phyloP scores from a whole-genome alignment of 2,113 vertebrate species.

The Platycercus adscitus region DNA sequence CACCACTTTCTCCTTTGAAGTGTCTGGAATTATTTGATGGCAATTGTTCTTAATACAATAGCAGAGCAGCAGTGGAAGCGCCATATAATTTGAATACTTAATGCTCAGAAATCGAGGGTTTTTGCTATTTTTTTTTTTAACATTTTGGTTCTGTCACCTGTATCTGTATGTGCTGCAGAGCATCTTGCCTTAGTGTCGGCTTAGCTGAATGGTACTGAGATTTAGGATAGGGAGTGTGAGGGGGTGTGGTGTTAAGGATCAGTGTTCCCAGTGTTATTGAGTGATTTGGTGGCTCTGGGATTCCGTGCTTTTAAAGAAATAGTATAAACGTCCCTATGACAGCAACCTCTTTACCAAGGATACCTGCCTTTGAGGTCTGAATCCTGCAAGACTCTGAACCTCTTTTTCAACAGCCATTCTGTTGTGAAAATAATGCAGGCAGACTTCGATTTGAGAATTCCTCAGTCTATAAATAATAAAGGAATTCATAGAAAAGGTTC shows the following conservation, averaged over 20 bases:
- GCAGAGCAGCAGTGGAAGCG: neutral
- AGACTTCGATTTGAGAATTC: slow-evolving; percentile 18
- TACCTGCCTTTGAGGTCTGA: neutral
- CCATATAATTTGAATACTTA: neutral
- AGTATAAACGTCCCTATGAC: neutral
- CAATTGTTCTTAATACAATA: neutral
- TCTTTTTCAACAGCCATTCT: neutral
- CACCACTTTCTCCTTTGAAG: neutral
- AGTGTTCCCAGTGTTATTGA: neutral
- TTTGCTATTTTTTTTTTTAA: neutral
- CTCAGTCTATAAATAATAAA: neutral
- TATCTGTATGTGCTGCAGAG: neutral
- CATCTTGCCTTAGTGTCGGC: neutral
- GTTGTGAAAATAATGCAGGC: neutral
- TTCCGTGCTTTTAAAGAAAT: neutral
- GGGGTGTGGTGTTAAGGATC: neutral
- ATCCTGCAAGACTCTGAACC: neutral
- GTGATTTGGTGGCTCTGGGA: neutral
- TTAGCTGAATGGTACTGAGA: neutral
- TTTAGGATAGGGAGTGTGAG: neutral
- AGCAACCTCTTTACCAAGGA: neutral
- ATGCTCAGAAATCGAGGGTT: neutral
- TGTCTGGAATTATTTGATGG: neutral
- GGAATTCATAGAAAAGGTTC: slow-evolving; percentile 16
- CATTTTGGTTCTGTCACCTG: neutral